Base-by-base conservation (phyloP, 2,797 vertebrate species). In the Enteromius thamalakanensis region DNA sequence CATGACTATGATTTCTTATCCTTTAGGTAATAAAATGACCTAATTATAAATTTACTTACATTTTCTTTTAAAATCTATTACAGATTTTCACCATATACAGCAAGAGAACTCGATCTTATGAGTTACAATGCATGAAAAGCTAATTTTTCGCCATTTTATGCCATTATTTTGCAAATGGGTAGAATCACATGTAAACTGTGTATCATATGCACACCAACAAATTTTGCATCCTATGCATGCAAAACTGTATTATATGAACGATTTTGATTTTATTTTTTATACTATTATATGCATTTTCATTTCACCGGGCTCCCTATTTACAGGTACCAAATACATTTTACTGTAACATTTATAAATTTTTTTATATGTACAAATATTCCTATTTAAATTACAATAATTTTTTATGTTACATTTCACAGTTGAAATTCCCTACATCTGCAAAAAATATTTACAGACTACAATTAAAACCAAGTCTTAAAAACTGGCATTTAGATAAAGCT, bases 401-500 rank as follows among this genome's bases (percentile, higher is more conserved):
- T n/a, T 58, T 1, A 2, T 60, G n/a, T 60, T 26, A 65, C 10
- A 65, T 69, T 84, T 79, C 47, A 45, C 37, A 58, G 58, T 45
- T 42, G 49, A 78, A 83, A 69, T 58, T 77, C 37, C 64, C 21
- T 72, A 68, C 32, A 79, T 71, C 58, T 83, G 62, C 17, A 80
- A 15, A 23, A 49, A 42, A 47, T 81, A 45, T 65, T 21, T 42
- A 69, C 6, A 58, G 26, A 51, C 40, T 58, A 37, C 64, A 68
- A 82, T 49, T 78, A 51, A 86, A 69, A 84, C 34, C 12, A 58
- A 82, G 86, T 80, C 75, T 58, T 17, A 62, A 40, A 81, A 49
- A 65, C 68, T 74, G 68, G 37, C 26, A 75, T 12, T 68, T 26
- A 84, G 83, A 83, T 87, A 87, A 86, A 85, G 71, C 11, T 37